Conservation (phyloP, 2,888 invertebrate genomes). For the Nebria brevicollis region DNA sequence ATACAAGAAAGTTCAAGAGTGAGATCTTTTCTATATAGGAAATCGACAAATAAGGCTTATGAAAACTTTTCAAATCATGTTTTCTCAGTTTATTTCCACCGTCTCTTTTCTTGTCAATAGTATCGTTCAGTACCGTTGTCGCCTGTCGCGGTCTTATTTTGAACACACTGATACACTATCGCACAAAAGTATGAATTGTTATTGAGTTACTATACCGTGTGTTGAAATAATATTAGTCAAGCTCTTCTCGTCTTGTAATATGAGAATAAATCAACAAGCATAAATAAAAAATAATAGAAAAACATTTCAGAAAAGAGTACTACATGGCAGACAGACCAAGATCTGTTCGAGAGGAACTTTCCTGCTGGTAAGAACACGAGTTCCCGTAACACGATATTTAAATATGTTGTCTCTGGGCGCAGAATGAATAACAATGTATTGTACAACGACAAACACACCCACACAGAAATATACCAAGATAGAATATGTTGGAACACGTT, state of each 20-base stretch:
- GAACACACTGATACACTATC: no score
- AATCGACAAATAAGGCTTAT: slow-evolving; percentile 42
- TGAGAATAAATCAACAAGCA: not conserved
- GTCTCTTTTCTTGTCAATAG: not conserved
- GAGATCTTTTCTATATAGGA: slow-evolving; percentile 39
- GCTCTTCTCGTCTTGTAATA: not conserved
- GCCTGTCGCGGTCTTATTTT: no score
- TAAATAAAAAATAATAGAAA: not conserved
- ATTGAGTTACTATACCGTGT: no score
- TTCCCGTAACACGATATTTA: slow-evolving; percentile 44
- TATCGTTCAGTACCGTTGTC: no score
- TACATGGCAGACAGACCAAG: slow-evolving; percentile 15
- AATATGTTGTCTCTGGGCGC: slow-evolving; percentile 17
- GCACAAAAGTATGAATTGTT: no score
- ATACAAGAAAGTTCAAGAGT: no score
- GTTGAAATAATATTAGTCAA: no score
- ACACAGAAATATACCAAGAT: not conserved
- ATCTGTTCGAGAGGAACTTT: slow-evolving; percentile 4
- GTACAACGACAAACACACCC: not conserved
- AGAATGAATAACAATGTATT: not conserved
- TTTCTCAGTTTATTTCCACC: slow-evolving; percentile 33
- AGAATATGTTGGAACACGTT: slow-evolving; percentile 17
- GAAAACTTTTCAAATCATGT: slow-evolving; percentile 38
- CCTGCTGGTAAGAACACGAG: slow-evolving; percentile 26
- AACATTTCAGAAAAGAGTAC: slow-evolving; percentile 15